These are phyloP conservation scores for Achroia grisella DNA, from an alignment of 1,140 invertebrate species.

Conservation along the genomic window DNA sequence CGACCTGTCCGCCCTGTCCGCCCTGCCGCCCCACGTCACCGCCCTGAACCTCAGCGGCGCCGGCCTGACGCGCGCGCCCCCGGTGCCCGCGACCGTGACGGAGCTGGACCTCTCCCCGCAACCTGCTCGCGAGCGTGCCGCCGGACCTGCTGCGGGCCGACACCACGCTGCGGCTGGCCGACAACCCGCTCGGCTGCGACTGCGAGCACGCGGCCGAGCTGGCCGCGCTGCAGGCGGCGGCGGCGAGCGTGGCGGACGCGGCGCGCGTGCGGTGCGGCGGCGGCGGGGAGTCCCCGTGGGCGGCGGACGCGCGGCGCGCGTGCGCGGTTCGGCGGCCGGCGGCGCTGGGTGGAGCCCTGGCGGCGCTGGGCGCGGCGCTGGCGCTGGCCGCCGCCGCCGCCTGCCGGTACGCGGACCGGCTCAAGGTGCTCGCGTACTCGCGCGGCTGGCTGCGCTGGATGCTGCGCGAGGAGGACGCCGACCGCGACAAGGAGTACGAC, in stretches of 20 bases:
- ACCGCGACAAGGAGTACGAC: constrained; percentile 82
- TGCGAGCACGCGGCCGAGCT: constrained; percentile 16
- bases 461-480: neutral
- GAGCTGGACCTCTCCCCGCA: constrained; percentile 25
- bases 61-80: neutral
- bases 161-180: constrained; percentile 12
- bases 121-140: constrained; percentile 18
- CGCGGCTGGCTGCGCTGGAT: constrained; percentile 76
- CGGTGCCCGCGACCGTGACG: neutral
- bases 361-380: constrained; percentile 39
- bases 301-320: constrained; percentile 4
- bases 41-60: constrained; percentile 2
- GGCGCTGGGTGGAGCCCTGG: constrained; percentile 55
- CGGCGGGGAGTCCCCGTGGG: neutral
- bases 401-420: constrained; percentile 77
- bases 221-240: constrained; percentile 3
- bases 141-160: constrained; percentile 10
- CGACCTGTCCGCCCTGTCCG: neutral
- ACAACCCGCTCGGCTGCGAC: constrained; percentile 26
- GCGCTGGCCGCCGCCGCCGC: constrained; percentile 48
- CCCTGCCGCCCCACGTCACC: neutral
- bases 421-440: constrained; percentile 81
- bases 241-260: constrained; percentile 6
- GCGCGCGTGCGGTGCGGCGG: constrained; percentile 3
- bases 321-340: constrained; percentile 55